Percentiles rank a stretch among this genome's conserved stretches.
Evolutionary conservation across 2,797 vertebrate genomes (phyloP).

Genomic region (Artibeus lituratus): DNA sequence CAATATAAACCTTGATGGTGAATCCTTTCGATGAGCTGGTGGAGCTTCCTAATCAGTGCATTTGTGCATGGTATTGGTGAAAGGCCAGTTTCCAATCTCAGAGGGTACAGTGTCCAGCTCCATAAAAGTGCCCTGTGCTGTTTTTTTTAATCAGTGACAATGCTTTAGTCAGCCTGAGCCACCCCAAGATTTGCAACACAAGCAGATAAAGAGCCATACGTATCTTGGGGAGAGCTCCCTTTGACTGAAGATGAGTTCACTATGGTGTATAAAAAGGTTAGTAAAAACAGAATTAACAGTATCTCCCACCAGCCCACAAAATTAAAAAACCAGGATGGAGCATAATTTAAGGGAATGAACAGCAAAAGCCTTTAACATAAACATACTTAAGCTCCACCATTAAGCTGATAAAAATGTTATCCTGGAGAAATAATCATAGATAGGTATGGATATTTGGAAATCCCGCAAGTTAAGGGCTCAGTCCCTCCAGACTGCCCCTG

Average conservation of each 20-base stretch:
- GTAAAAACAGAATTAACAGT: not conserved
- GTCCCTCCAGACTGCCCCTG: not conserved
- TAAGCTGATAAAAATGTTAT: not conserved
- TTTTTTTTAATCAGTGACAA: fast-evolving
- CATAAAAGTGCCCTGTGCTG: fast-evolving
- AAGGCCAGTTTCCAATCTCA: too few species aligned
- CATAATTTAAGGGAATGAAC: not conserved
- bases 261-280: not conserved
- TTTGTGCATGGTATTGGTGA: not conserved
- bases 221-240: too few species aligned
- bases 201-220: not conserved
- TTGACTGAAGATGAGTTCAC: not conserved
- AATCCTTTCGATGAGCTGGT: fast-evolving
- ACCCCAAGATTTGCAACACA: not conserved
- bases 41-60: fast-evolving
- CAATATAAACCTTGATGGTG: fast-evolving
- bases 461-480: not conserved
- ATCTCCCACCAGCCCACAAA: not conserved
- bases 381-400: not conserved
- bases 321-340: not conserved
- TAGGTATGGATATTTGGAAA: not conserved
- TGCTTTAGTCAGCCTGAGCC: not conserved
- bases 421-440: not conserved
- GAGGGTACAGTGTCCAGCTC: fast-evolving
- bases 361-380: not conserved